Evolutionary conservation across 1,140 invertebrate genomes (phyloP).

Genomic region (Hyphantria cunea): DNA sequence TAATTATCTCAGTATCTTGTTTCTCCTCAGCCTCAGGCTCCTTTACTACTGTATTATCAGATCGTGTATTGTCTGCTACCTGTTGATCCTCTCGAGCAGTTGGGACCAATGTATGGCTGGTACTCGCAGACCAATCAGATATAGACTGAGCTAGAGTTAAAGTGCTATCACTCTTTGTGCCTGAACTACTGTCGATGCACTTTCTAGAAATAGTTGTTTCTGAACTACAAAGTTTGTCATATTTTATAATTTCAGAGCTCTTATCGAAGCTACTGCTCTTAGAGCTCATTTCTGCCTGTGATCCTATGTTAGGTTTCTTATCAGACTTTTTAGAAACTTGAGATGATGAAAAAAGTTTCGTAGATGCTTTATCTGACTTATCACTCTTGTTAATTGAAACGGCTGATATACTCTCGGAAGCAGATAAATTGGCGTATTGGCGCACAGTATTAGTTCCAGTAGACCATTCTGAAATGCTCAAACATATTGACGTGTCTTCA

Average conservation of each 20-base stretch:
- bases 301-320: conserved; percentile 64
- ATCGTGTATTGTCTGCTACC: conserved; percentile 54
- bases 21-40: conserved; percentile 37
- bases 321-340: conserved; percentile 73
- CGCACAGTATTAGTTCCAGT: conserved; percentile 91
- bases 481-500: conserved; percentile 91
- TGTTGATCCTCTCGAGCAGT: conserved; percentile 76
- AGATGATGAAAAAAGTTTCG: conserved; percentile 72
- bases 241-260: conserved; percentile 78
- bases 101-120: conserved; percentile 82
- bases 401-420: conserved; percentile 83
- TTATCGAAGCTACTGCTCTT: conserved; percentile 80
- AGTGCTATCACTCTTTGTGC: conserved; percentile 84
- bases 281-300: conserved; percentile 69
- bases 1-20: conserved; percentile 19
- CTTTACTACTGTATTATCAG: conserved; percentile 53
- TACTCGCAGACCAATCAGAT: conserved; percentile 84
- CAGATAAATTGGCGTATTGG: conserved; percentile 87
- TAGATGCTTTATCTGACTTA: conserved; percentile 81
- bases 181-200: conserved; percentile 80
- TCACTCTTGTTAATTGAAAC: conserved; percentile 85
- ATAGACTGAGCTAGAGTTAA: conserved; percentile 83
- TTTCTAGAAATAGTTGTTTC: conserved; percentile 81
- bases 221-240: conserved; percentile 84
- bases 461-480: conserved; percentile 92